phyloP scores from a whole-genome alignment of 1,140 invertebrate species.

The Lepidurus couesii region DNA sequence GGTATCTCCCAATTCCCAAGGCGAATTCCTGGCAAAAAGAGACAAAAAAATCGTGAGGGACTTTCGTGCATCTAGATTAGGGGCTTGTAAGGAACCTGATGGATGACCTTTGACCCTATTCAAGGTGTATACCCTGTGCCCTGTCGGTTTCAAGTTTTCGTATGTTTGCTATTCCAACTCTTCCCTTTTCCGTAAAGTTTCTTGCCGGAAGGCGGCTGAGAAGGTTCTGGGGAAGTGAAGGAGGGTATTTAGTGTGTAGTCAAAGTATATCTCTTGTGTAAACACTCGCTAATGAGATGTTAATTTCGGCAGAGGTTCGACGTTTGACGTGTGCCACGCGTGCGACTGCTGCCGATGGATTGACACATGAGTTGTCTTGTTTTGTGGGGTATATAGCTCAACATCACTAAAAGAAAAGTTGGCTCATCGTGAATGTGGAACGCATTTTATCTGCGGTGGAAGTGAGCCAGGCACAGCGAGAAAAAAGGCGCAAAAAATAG shows the following conservation, averaged over 20 bases:
- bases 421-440: not conserved
- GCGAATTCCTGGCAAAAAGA: too few species aligned
- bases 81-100: too few species aligned
- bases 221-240: not conserved
- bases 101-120: not conserved
- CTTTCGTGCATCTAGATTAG: too few species aligned
- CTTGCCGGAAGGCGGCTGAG: not conserved
- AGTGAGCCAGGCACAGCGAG: not conserved
- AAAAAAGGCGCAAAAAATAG: not conserved
- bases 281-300: not conserved
- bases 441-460: not conserved
- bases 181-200: not conserved
- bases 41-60: too few species aligned
- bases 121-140: not conserved
- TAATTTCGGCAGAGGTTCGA: not conserved
- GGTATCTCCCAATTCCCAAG: too few species aligned
- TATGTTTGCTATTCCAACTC: not conserved
- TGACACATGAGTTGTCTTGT: not conserved
- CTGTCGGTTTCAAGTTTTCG: not conserved
- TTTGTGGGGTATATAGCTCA: too few species aligned
- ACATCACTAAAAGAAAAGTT: too few species aligned
- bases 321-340: not conserved
- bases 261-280: not conserved
- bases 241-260: not conserved
- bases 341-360: not conserved